Evolutionary conservation across 2,113 vertebrate genomes (phyloP).

Genomic region (Sterrhoptilus dennistouni): DNA sequence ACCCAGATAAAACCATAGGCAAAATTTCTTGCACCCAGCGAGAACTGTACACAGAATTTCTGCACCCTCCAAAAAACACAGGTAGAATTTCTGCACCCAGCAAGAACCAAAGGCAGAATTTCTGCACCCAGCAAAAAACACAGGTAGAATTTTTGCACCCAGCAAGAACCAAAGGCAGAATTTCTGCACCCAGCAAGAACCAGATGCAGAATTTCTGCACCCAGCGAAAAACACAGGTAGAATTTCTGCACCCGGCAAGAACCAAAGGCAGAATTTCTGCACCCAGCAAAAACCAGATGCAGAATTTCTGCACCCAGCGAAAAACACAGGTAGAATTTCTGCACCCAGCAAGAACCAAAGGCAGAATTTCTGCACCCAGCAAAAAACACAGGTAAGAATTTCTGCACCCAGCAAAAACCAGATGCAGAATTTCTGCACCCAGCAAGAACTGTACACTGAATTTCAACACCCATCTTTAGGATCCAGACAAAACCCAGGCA

Average conservation of each 20-base stretch:
- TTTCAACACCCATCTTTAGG: background rate
- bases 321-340: no score
- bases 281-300: no score
- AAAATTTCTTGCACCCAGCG: background rate
- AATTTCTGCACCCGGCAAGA: no score
- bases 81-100: no score
- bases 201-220: background rate
- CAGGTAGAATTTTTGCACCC: background rate
- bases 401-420: background rate
- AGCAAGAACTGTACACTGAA: no score
- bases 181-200: no score
- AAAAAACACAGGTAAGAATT: fast-evolving
- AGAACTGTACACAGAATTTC: background rate
- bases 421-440: background rate
- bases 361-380: background rate
- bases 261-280: no score
- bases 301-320: no score
- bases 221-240: no score
- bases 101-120: background rate
- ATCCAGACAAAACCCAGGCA: background rate
- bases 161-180: background rate
- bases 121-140: background rate
- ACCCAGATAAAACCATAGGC: fast-evolving
- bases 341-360: fast-evolving
- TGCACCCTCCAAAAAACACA: no score